A percentile compares a stretch with the other conserved stretches of the same genome.
These are phyloP conservation scores for Octopus sinensis DNA, from an alignment of 1,140 invertebrate genomes.

Conservation along the genomic window DNA sequence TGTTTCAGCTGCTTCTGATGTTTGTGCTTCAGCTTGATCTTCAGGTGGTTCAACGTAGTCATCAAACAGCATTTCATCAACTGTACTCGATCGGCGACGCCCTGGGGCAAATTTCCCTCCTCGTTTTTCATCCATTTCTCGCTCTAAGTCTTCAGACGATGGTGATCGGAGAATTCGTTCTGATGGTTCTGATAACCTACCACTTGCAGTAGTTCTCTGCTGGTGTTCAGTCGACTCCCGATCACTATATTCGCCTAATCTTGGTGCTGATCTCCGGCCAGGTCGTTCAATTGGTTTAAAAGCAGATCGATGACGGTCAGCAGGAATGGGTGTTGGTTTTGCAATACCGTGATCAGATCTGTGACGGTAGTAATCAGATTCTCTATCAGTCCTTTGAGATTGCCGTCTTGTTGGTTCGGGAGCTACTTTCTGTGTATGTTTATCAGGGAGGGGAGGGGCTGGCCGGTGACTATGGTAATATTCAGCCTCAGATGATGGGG, in stretches of 20 bases:
- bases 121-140: conserved; percentile 17
- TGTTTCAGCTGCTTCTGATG: neutral
- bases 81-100: conserved; percentile 48
- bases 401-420: neutral
- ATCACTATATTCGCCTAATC: neutral
- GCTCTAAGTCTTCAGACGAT: neutral
- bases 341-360: conserved; percentile 4
- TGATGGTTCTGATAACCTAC: neutral
- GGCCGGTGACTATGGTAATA: neutral
- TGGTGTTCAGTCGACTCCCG: neutral
- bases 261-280: neutral
- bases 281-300: conserved; percentile 1
- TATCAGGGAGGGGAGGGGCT: neutral
- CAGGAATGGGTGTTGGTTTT: conserved; percentile 3
- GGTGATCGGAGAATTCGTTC: neutral
- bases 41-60: conserved; percentile 42
- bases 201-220: neutral
- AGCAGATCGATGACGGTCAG: conserved; percentile 6
- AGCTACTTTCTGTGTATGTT: neutral
- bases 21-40: neutral
- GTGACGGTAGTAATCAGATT: conserved; percentile 2
- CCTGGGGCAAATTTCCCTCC: conserved; percentile 38
- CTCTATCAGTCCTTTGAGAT: neutral
- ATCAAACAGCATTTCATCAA: conserved; percentile 53
- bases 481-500: conserved; percentile 7